Conservation (phyloP, 2,888 invertebrate species). For the Zelleria hepariella region DNA sequence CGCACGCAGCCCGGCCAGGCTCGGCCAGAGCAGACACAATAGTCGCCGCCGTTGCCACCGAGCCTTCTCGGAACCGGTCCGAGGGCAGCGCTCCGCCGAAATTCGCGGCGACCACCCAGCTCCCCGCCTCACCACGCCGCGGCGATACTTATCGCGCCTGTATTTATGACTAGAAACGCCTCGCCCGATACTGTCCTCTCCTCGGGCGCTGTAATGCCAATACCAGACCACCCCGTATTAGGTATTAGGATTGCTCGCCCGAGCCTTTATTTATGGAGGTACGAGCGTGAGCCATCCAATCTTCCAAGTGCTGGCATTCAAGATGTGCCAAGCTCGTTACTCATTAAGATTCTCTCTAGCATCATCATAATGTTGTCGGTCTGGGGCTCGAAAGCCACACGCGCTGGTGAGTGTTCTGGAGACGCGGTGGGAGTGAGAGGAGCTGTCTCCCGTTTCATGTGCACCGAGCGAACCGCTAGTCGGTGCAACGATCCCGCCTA, state of each 20-base stretch:
- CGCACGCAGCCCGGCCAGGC: constrained; percentile 14
- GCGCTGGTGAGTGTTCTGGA: neutral
- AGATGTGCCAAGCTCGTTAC: neutral
- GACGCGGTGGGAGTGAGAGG: constrained; percentile 20
- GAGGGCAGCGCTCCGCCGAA: constrained; percentile 55
- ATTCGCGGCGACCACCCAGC: constrained; percentile 68
- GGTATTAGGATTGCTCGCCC: constrained; percentile 1
- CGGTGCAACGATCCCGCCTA: constrained; percentile 41
- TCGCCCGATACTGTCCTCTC: constrained; percentile 13
- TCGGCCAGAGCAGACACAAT: constrained; percentile 55
- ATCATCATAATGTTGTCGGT: neutral
- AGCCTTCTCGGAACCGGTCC: constrained; percentile 66
- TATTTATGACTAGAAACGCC: constrained; percentile 63
- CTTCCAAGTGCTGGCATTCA: no score
- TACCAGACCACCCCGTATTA: constrained; percentile 10
- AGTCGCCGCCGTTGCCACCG: constrained; percentile 42
- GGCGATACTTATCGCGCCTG: constrained; percentile 61
- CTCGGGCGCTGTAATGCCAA: constrained; percentile 5
- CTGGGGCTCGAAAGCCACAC: neutral
- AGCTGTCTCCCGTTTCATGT: constrained; percentile 19
- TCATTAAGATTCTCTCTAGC: neutral
- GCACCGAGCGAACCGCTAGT: constrained; percentile 30
- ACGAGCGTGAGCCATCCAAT: neutral
- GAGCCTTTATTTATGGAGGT: neutral
- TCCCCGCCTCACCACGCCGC: constrained; percentile 20